Evolutionary conservation across 2,797 vertebrate species (phyloP), one percentile per base, ranked within the genome.

Genomic region (Characodon lateralis): DNA sequence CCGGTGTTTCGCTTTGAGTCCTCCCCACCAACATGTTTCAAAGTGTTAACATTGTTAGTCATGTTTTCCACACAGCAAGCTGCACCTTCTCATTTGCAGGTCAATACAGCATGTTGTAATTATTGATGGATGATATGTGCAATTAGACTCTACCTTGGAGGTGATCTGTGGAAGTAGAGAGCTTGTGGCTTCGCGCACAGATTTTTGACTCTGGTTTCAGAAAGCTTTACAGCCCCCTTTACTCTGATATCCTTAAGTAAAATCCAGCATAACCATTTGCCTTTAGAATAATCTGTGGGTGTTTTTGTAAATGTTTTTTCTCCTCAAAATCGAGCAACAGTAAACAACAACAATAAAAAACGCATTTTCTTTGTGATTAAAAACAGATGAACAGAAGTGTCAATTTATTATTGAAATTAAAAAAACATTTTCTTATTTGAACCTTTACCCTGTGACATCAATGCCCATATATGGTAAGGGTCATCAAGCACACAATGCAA

Each of bases 11-110:
- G 68, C 80, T 90, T 61, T 77, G 71, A 68, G 66, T 71, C 72
- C 79, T 68, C 78, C 85, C 79, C 28, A 14, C 77, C 81, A 82
- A 77, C 78, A 81, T 77, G 78, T 87, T 87, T 85, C 76, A 76
- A 69, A 79, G 9, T 83, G 79, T 91, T 89, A 89, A 90, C 85
- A 84, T 82, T 87, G 88, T 89, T 81, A 74, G 73, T 84, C 79
- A 5, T 87, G 84, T 92, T 91, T 90, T 92, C 79, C 78, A 66
- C 89, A 61, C 89, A 88, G 85, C 87, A 22, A 76, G 85, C 65
- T 0, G 78, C 86, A 55, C 69, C 78, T 81, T 73, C 80, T 91
- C 78, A 70, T 84, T 85, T 76, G 74, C 83, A 83, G 83, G 79
- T 87, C 83, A 81, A 73, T 75, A 46, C 77, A 73, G 46, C 82